phyloP scores from a whole-genome alignment of 2,113 vertebrate species.

The Tragelaphus scriptus region DNA sequence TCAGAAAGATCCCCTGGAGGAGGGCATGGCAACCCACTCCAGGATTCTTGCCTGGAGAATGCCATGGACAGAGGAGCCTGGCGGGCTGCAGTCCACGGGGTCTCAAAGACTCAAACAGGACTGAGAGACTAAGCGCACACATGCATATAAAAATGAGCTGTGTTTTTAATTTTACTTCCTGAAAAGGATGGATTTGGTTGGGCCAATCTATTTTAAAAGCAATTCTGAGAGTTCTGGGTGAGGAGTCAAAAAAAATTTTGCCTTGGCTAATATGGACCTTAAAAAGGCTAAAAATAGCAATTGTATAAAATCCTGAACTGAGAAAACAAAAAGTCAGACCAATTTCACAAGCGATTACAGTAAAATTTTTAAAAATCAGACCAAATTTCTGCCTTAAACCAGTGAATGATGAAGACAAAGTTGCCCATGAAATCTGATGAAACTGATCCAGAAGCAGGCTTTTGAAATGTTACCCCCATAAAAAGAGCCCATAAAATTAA shows the following conservation, averaged over 20 bases:
- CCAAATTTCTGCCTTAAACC: slow-evolving; percentile 69
- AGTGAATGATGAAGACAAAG: slow-evolving; percentile 69
- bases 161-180: neutral
- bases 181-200: neutral
- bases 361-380: slow-evolving; percentile 37
- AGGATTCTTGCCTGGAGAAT: neutral
- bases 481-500: slow-evolving; percentile 76
- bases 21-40: neutral
- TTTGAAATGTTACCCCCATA: slow-evolving; percentile 76
- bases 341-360: neutral
- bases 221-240: neutral
- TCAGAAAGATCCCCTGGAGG: neutral
- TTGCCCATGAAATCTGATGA: slow-evolving; percentile 66
- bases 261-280: neutral
- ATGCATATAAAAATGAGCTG: neutral
- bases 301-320: neutral
- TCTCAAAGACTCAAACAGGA: neutral
- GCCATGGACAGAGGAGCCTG: neutral
- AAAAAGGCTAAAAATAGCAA: neutral
- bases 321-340: neutral
- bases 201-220: neutral
- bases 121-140: neutral
- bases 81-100: neutral
- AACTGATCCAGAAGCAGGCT: slow-evolving; percentile 69
- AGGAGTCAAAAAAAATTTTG: neutral